A percentile compares a stretch with the other conserved stretches of the same genome.
phyloP scores from a whole-genome alignment of 2,797 vertebrate genomes.

The Oreochromis mossambicus region DNA sequence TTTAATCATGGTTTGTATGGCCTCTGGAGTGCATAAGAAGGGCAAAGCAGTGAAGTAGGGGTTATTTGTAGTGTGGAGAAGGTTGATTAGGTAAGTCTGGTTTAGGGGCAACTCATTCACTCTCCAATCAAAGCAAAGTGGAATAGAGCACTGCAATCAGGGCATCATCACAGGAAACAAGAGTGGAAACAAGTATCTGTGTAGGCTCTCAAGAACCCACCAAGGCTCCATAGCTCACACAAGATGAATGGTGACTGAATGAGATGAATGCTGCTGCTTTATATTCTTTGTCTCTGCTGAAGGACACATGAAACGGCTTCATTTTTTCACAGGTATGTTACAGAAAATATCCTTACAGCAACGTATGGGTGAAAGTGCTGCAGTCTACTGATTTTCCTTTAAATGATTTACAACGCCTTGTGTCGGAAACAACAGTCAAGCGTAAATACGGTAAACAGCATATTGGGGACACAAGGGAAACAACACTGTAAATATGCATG shows the following conservation, averaged over 20 bases:
- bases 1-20: conserved; percentile 23
- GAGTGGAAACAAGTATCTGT: conserved; percentile 35
- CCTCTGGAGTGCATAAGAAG: neutral
- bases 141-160: conserved; percentile 43
- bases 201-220: conserved; percentile 22
- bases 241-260: neutral
- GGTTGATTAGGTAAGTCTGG: conserved; percentile 47
- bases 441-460: neutral
- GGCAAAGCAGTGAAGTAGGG: neutral
- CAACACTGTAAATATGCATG: neutral
- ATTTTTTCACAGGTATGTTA: neutral
- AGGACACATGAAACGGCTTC: neutral
- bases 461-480: neutral
- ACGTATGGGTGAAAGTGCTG: neutral
- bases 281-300: neutral
- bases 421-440: neutral
- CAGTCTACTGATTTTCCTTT: neutral
- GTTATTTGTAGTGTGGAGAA: conserved; percentile 13
- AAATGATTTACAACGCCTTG: neutral
- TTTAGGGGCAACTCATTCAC: conserved; percentile 28
- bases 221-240: neutral
- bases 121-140: conserved; percentile 56
- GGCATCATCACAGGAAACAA: conserved; percentile 17
- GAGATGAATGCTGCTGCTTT: neutral
- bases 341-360: neutral